Evolutionary conservation across 2,797 vertebrate species (phyloP).

Genomic region (Novumbra hubbsi): DNA sequence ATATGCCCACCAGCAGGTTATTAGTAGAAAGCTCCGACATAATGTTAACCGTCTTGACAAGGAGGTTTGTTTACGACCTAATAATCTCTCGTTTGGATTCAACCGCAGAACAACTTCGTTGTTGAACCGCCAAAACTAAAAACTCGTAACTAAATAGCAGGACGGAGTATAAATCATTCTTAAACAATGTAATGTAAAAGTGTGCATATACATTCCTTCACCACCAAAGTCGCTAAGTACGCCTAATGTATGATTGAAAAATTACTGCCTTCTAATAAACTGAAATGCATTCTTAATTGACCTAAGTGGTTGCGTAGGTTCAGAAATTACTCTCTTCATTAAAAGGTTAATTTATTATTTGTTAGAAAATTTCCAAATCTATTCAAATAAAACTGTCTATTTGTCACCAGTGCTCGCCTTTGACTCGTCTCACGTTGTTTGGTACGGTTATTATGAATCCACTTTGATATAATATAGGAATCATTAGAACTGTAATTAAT

Average conservation of each 20-base stretch:
- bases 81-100: background rate
- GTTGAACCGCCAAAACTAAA: background rate
- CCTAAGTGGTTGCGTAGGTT: slow-evolving; percentile 43
- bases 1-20: background rate
- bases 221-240: slow-evolving; percentile 26
- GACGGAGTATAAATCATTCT: background rate
- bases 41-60: background rate
- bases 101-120: background rate
- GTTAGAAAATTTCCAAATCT: slow-evolving; percentile 46
- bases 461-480: slow-evolving; percentile 84
- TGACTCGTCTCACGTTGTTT: slow-evolving; percentile 81
- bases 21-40: background rate
- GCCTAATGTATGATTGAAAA: slow-evolving; percentile 38
- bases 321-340: slow-evolving; percentile 64
- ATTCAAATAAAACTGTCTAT: slow-evolving; percentile 83
- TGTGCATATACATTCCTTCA: slow-evolving; percentile 20
- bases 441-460: slow-evolving; percentile 80
- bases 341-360: slow-evolving; percentile 71
- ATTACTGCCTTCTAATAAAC: slow-evolving; percentile 41
- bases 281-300: slow-evolving; percentile 43
- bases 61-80: background rate
- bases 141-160: background rate
- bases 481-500: slow-evolving; percentile 89
- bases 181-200: background rate
- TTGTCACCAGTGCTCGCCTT: slow-evolving; percentile 86